Base-by-base conservation (phyloP, 2,113 vertebrate genomes). In the Motacilla alba region DNA sequence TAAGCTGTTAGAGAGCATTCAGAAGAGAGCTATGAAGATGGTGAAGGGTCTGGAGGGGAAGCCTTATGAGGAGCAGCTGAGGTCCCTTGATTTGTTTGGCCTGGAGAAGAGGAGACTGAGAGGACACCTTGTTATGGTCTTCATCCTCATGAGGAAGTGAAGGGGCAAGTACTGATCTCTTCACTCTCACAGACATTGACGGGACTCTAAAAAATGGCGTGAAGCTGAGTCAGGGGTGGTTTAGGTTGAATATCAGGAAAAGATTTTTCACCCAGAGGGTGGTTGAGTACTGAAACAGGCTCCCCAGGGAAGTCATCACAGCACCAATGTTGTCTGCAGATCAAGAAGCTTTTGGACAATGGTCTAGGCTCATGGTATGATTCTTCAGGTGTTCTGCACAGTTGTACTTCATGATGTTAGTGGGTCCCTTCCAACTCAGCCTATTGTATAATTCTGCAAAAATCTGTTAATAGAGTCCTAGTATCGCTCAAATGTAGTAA, bases 101-200 rank as follows among this genome's bases (percentile, higher is more conserved):
- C n/a, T 70, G 16, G 20, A 67, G 28, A 44, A 31, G 27, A 49
- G 21, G 27, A 37, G 12, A 33, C 23, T 53, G 16, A 79, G 41
- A 37, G 19, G 20, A 41, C n/a, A 72, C 20, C 11, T 79, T 49
- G 31, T 46, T 39, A 10, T 20, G 14, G 13, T 79, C 20, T 63
- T 55, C 20, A 63, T 75, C 30, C 52, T 58, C 35, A 26, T 0
- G 0, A 41, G 30, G 46, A 69, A 20, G 31, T 44, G 56, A 37
- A 69, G 28, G 55, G 33, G 10, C 39, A 28, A 43, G 22, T 77
- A 60, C 46, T 26, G 39, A 13, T 70, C 49, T 55, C 47, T 70
- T 70, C 20, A 30, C 28, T 47, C n/a, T 41, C 4, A 5, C 0
- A 0, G 30, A 21, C 11, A 41, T 23, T 70, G n/a, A 17, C 41